These are phyloP conservation scores for Eupsilia transversa DNA, from an alignment of 2,888 invertebrate species.

Conservation along the genomic window DNA sequence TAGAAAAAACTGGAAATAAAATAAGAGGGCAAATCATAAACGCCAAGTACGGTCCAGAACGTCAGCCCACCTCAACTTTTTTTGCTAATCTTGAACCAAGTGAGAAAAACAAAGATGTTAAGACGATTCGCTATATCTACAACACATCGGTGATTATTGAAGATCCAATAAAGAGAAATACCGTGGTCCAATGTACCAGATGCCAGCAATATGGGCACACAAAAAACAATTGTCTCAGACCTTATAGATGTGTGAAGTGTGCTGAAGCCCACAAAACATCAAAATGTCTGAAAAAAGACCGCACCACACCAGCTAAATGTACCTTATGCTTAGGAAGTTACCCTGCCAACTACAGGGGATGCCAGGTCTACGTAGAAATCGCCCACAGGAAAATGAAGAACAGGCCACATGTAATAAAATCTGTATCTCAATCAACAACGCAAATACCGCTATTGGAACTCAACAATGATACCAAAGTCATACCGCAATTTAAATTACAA, in stretches of 20 bases:
- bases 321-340: neutral
- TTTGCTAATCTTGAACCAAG: neutral
- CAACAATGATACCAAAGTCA: neutral
- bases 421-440: neutral
- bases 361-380: neutral
- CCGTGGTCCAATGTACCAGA: neutral
- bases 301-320: neutral
- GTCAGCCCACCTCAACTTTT: neutral
- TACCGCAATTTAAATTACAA: neutral
- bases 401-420: neutral
- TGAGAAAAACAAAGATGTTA: conserved; percentile 1
- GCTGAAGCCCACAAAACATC: neutral
- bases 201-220: neutral
- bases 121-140: neutral
- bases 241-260: neutral
- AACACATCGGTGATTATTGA: neutral
- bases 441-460: neutral
- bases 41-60: neutral
- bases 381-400: neutral
- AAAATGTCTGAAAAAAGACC: neutral
- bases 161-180: neutral
- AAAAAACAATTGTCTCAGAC: conserved; percentile 1
- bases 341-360: neutral
- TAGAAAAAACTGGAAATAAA: no score
- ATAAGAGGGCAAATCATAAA: neutral